phyloP scores from a whole-genome alignment of 2,113 vertebrate genomes.

The Semnornis frantzii region DNA sequence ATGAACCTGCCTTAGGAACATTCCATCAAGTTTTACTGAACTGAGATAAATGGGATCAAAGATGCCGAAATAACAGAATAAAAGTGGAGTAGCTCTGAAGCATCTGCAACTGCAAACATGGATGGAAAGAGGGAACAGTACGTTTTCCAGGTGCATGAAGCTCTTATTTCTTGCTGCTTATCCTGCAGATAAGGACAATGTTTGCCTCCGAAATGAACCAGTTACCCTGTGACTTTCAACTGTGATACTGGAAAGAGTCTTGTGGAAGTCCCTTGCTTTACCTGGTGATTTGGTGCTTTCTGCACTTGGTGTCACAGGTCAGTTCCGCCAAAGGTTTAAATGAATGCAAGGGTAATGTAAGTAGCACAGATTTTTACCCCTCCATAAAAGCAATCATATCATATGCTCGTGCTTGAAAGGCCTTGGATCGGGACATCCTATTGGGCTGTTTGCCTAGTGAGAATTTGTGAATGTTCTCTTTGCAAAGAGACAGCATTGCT shows the following conservation, averaged over 20 bases:
- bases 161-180: neutral
- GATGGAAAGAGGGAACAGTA: neutral
- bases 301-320: neutral
- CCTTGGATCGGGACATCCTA: neutral
- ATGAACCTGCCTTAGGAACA: neutral
- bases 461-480: neutral
- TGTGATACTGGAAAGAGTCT: neutral
- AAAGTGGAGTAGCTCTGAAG: neutral
- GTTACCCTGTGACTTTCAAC: neutral
- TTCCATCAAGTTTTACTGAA: neutral
- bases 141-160: neutral
- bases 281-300: neutral
- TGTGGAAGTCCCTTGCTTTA: neutral
- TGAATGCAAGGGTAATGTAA: neutral
- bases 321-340: neutral
- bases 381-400: neutral
- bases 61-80: neutral
- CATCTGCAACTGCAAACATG: neutral
- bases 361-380: neutral
- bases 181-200: neutral
- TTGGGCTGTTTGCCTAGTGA: neutral
- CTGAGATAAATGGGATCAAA: slow-evolving; percentile 49
- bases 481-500: neutral
- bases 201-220: neutral
- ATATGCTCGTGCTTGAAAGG: neutral